Percentiles rank a stretch among this genome's conserved stretches.
Conservation (phyloP, 2,113 vertebrate genomes). For the Pteropus alecto region DNA sequence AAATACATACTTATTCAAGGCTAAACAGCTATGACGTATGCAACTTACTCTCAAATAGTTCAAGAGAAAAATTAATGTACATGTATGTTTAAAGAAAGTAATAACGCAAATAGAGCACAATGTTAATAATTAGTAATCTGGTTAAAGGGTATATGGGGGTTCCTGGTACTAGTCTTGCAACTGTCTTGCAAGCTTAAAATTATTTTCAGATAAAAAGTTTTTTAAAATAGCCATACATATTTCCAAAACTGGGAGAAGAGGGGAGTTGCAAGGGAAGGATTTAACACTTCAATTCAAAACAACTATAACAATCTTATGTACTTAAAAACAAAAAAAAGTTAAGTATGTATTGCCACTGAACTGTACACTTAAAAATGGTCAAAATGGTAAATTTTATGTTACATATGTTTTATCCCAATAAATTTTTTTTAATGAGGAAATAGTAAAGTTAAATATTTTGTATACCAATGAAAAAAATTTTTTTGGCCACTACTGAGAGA, state of each 20-base stretch:
- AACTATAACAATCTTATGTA: neutral
- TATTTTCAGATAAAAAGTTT: conserved; percentile 3
- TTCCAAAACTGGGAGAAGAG: neutral
- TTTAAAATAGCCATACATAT: neutral
- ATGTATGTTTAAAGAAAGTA: neutral
- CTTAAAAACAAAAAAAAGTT: neutral
- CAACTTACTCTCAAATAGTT: neutral
- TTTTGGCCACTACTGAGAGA: neutral
- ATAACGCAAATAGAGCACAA: neutral
- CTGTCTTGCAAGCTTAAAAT: neutral
- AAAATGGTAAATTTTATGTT: neutral
- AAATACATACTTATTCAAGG: neutral
- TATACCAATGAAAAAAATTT: neutral
- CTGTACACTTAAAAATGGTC: neutral
- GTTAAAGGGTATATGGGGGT: neutral
- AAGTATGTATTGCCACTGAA: neutral
- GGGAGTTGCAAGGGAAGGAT: neutral
- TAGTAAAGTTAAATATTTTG: neutral
- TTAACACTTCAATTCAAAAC: neutral
- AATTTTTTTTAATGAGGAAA: neutral
- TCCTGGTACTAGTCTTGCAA: neutral
- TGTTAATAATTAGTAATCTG: neutral
- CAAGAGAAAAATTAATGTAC: neutral
- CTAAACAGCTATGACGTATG: neutral
- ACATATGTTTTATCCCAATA: neutral